phyloP scores from a whole-genome alignment of 64 coral and sea anemone species.

The Porites australiensis region DNA sequence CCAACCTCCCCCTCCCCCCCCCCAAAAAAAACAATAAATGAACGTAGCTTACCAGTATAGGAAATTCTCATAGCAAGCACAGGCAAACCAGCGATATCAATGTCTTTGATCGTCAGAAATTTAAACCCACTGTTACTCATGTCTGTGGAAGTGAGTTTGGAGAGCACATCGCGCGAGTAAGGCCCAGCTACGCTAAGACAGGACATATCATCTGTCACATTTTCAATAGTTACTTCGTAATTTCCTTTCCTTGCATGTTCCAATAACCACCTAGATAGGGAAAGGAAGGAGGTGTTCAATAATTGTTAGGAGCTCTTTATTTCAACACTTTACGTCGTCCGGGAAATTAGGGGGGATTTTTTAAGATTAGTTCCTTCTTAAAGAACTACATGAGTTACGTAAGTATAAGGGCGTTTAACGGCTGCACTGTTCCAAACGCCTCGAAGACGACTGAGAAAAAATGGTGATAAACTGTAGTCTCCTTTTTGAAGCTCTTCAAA shows the following conservation, averaged over 20 bases:
- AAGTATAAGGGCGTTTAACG: no score
- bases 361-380: no score
- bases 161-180: constrained; percentile 74
- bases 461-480: no score
- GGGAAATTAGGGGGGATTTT: no score
- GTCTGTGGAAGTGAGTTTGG: constrained; percentile 81
- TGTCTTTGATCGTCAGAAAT: constrained; percentile 83
- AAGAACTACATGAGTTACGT: no score
- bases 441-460: no score
- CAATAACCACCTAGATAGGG: constrained; percentile 73
- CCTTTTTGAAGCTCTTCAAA: no score
- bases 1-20: no score
- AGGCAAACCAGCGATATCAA: constrained; percentile 90
- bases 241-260: constrained; percentile 77
- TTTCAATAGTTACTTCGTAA: constrained; percentile 81
- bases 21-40: no score
- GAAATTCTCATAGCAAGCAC: constrained; percentile 90
- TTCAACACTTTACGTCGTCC: no score
- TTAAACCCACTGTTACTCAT: constrained; percentile 85
- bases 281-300: not conserved
- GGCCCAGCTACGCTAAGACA: constrained; percentile 87
- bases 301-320: no score
- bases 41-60: constrained; percentile 75
- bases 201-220: constrained; percentile 89
- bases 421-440: no score